Evolutionary conservation across 2,888 invertebrate species (phyloP), one percentile per base, ranked within the genome.

Genomic region (Amorpha juglandis): DNA sequence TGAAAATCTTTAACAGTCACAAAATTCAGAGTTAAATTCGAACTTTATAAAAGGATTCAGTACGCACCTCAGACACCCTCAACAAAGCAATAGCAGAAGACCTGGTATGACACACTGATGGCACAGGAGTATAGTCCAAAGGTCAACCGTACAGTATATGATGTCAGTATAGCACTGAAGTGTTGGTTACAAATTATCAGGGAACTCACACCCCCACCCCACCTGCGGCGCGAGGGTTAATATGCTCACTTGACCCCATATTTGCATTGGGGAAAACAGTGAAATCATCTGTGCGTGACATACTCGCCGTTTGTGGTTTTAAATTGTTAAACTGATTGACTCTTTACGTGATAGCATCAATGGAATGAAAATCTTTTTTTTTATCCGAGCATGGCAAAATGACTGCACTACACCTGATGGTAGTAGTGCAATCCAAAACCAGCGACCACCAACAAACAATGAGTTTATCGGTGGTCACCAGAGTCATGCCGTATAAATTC

Each of bases 211-310:
- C 83, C 83, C 87, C 88, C 88, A 88, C 89, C 89, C 89, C 85
- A 88, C 90, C 88, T 86, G 85, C 74, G 73, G 77, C 77, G 82
- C 77, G 82, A 82, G 88, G 89, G 90, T 86, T 90, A 89, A 89
- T 86, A 88, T 84, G 87, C 78, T 83, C 87, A 91, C 88, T 91
- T 92, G 90, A 92, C 90, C 88, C 87, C 74, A 70, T 82, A 80
- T 81, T 85, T 81, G 81, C 81, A 81, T 83, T 78, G 81, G 76
- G 81, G 79, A 77, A 82, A 82, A 80, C 78, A 78, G 78, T 50
- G 80, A 84, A 89, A 82, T 81, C 88, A 89, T 86, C 88, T 80
- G 81, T 82, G 88, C 91, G 88, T 91, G 88, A 87, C 89, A 73
- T 73, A 63, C 65, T 27, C 69, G 64, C 48, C 48, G 64, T 55